Percentiles rank a stretch among this genome's conserved stretches.
These are phyloP conservation scores for Pseudoatta argentina DNA, from an alignment of 1,140 invertebrate genomes.

Conservation along the genomic window DNA sequence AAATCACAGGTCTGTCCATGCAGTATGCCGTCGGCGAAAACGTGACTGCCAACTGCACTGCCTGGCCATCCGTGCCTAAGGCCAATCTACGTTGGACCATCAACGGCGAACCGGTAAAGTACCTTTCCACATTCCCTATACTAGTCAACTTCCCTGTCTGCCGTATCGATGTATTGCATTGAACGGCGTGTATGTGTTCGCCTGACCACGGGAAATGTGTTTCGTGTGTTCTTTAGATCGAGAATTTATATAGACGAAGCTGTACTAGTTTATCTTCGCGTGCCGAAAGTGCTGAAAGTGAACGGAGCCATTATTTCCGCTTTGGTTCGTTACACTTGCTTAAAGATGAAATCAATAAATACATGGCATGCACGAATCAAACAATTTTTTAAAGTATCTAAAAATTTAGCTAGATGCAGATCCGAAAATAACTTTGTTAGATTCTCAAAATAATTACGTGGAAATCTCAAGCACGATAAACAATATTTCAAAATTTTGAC, in stretches of 20 bases:
- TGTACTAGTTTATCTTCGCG: background rate
- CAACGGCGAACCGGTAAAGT: slow-evolving; percentile 82
- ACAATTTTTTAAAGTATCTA: background rate
- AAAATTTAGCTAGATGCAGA: background rate
- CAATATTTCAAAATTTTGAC: too few species aligned
- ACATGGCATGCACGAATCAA: background rate
- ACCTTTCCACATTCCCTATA: slow-evolving; percentile 28
- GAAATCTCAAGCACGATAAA: too few species aligned
- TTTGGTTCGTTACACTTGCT: background rate
- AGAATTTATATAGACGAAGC: slow-evolving; percentile 11
- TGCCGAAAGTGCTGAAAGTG: slow-evolving; percentile 6
- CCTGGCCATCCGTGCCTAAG: slow-evolving; percentile 81
- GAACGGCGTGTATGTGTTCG: background rate
- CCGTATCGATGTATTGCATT: background rate
- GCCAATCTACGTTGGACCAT: slow-evolving; percentile 83
- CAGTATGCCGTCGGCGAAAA: slow-evolving; percentile 82
- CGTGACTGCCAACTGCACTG: slow-evolving; percentile 82
- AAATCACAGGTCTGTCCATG: slow-evolving; percentile 78
- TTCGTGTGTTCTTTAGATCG: background rate
- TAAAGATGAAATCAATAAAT: background rate
- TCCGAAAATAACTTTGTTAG: too few species aligned
- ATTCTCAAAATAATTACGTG: too few species aligned
- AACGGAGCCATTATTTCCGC: background rate
- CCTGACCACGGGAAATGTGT: background rate
- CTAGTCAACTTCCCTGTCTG: slow-evolving; percentile 27